Evolutionary conservation across 2,888 invertebrate species (phyloP).

Genomic region (Dynastes maya): DNA sequence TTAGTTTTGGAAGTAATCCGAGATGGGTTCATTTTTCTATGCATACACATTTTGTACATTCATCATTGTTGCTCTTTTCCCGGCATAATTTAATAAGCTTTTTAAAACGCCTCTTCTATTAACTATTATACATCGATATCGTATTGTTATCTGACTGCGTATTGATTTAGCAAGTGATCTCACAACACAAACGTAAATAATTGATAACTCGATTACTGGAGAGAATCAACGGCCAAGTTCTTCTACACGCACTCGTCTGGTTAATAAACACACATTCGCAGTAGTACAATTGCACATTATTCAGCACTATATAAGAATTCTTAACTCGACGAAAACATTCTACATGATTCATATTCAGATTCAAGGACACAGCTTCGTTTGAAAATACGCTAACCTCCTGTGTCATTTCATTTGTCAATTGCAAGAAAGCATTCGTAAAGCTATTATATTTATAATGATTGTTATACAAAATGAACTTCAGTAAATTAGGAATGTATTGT

Average conservation of each 20-base stretch:
- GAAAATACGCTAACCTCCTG: not conserved
- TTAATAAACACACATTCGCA: not conserved
- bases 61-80: not conserved
- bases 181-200: constrained; percentile 21
- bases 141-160: not conserved
- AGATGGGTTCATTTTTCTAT: too few species aligned
- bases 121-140: not conserved
- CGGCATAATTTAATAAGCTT: not conserved
- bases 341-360: constrained; percentile 7
- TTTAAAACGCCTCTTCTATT: not conserved
- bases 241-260: not conserved
- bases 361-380: constrained; percentile 17
- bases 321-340: not conserved
- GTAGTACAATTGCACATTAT: not conserved
- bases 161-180: constrained; percentile 19
- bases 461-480: too few species aligned
- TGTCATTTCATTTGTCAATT: not conserved
- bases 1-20: too few species aligned
- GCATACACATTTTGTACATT: too few species aligned
- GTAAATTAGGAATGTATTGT: too few species aligned
- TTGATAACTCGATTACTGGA: not conserved
- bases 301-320: constrained; percentile 11
- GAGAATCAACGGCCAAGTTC: not conserved
- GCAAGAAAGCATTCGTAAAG: not conserved
- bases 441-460: not conserved